Conservation (phyloP, 2,797 vertebrate species). For the Petrocephalus sullivani region DNA sequence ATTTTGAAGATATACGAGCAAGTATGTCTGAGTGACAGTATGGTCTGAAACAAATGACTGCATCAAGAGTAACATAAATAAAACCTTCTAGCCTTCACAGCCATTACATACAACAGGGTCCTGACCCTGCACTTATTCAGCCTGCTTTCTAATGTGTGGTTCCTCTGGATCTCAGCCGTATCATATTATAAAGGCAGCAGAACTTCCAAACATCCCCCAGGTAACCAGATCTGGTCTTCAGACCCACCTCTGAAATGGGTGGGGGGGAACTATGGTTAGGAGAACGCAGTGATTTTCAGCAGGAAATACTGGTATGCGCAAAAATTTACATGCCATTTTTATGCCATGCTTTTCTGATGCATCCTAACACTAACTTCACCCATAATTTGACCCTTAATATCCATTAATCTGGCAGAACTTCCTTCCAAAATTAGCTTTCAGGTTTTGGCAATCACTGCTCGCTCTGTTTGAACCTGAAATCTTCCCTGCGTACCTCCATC, state of each 20-base stretch:
- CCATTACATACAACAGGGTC: background rate
- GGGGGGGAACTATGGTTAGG: background rate
- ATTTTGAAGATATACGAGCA: background rate
- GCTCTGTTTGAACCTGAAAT: background rate
- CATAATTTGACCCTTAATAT: background rate
- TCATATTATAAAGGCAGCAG: background rate
- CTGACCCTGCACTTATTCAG: background rate
- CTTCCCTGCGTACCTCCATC: background rate
- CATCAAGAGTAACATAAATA: background rate
- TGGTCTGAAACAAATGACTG: background rate
- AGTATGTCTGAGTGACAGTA: background rate
- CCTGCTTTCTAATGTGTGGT: background rate
- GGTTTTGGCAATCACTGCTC: background rate
- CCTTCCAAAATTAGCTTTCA: background rate
- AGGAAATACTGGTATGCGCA: background rate
- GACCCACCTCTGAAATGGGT: background rate
- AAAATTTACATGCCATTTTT: background rate
- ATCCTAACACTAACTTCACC: background rate
- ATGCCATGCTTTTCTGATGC: background rate
- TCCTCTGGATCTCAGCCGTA: background rate
- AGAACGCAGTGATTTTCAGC: background rate
- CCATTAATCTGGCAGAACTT: background rate
- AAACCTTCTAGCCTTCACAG: background rate
- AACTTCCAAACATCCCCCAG: background rate
- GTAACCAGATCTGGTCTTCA: background rate